Evolutionary conservation across 2,797 vertebrate species (phyloP).

Genomic region (Nyctalus aviator): DNA sequence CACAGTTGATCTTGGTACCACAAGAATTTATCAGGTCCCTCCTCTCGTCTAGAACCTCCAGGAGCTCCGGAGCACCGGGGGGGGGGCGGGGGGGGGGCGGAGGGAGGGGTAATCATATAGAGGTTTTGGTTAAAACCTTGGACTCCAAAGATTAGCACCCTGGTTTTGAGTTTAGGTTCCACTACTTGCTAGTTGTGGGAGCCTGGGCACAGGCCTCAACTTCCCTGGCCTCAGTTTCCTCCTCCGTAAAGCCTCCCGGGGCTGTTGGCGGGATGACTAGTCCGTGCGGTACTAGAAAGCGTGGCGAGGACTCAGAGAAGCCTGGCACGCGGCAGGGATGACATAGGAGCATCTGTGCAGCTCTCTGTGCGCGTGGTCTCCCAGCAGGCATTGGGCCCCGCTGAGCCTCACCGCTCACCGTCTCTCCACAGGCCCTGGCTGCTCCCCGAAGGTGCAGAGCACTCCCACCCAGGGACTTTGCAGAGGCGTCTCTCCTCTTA

Average conservation of each 20-base stretch:
- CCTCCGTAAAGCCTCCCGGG: neutral
- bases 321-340: rapidly evolving
- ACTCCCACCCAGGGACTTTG: neutral
- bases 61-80: neutral
- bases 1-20: neutral
- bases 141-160: neutral
- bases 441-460: neutral
- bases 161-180: neutral
- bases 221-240: conserved; percentile 22
- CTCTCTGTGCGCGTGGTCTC: neutral
- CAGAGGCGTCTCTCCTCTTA: neutral
- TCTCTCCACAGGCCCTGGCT: neutral
- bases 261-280: neutral
- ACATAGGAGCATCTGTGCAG: neutral
- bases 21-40: neutral
- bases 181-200: neutral
- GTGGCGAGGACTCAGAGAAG: neutral
- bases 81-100: too few relatives aligned
- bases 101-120: neutral
- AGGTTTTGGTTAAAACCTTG: neutral
- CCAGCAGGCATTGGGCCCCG: neutral
- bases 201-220: neutral
- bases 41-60: neutral
- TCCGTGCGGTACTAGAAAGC: neutral
- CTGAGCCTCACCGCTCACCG: neutral